These are phyloP conservation scores for Vulpes vulpes DNA, from an alignment of 2,113 vertebrate species.

Conservation along the genomic window DNA sequence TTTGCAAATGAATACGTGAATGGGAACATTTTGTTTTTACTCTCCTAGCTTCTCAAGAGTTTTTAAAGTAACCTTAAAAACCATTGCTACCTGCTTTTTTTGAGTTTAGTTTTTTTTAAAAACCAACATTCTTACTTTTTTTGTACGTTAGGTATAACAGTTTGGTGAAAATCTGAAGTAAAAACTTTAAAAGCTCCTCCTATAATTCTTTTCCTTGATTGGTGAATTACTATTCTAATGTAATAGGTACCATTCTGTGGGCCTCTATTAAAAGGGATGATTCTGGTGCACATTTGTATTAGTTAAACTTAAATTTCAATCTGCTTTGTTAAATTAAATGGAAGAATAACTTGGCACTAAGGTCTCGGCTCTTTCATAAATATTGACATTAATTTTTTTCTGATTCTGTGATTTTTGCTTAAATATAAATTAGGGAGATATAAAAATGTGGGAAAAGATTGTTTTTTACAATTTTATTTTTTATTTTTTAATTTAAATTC, in stretches of 20 bases:
- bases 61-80: conserved; percentile 38
- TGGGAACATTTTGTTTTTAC: conserved; percentile 55
- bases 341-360: neutral
- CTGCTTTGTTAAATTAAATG: neutral
- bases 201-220: neutral
- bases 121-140: neutral
- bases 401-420: conserved; percentile 33
- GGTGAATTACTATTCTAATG: conserved; percentile 32
- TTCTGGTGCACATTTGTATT: conserved; percentile 25
- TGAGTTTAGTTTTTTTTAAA: conserved; percentile 22
- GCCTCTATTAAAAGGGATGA: conserved; percentile 41
- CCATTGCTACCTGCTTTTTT: conserved; percentile 38
- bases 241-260: conserved; percentile 39
- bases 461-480: no score
- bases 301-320: conserved; percentile 16
- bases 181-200: conserved; percentile 48
- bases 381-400: conserved; percentile 16
- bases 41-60: neutral
- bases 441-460: neutral
- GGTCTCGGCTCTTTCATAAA: conserved; percentile 35
- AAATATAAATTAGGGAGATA: neutral
- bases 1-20: conserved; percentile 27
- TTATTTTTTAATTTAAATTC: no score
- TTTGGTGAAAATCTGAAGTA: conserved; percentile 34
- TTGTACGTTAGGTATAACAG: neutral